phyloP scores from a whole-genome alignment of 2,888 invertebrate genomes.

The Beris morrisii region DNA sequence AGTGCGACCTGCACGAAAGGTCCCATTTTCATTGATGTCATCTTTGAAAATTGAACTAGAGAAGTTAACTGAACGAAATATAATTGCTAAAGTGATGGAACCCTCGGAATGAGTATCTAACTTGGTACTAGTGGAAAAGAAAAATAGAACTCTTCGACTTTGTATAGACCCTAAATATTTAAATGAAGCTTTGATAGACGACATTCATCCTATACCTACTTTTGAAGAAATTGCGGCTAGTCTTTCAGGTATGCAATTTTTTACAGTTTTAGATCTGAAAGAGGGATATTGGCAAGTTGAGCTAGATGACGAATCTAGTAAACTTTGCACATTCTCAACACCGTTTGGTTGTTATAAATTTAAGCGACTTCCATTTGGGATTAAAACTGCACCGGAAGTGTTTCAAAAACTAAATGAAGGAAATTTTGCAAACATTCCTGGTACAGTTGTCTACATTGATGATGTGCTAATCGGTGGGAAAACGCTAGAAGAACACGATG shows the following conservation, averaged over 20 bases:
- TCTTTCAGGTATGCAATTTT: neutral
- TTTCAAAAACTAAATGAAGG: neutral
- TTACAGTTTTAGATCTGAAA: neutral
- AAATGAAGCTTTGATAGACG: too few relatives aligned
- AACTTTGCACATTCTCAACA: neutral
- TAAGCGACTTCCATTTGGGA: too few relatives aligned
- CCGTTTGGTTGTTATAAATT: too few relatives aligned
- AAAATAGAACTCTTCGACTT: conserved; percentile 1
- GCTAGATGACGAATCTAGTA: neutral
- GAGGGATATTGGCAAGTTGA: neutral
- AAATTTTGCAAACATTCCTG: neutral
- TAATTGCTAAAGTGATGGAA: too few relatives aligned
- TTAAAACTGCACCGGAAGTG: neutral
- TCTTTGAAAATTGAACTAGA: neutral
- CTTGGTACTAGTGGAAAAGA: neutral
- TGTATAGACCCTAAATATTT: neutral
- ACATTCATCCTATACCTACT: too few relatives aligned
- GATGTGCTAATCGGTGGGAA: neutral
- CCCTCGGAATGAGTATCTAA: neutral
- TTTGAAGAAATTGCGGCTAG: too few relatives aligned
- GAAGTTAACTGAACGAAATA: too few relatives aligned
- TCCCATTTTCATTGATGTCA: neutral
- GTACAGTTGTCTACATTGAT: neutral
- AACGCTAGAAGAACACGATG: neutral
- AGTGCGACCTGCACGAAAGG: neutral